Evolutionary conservation across 1,140 invertebrate genomes (phyloP), one percentile per base, ranked within the genome.

Genomic region (Temnothorax curvispinosus): DNA sequence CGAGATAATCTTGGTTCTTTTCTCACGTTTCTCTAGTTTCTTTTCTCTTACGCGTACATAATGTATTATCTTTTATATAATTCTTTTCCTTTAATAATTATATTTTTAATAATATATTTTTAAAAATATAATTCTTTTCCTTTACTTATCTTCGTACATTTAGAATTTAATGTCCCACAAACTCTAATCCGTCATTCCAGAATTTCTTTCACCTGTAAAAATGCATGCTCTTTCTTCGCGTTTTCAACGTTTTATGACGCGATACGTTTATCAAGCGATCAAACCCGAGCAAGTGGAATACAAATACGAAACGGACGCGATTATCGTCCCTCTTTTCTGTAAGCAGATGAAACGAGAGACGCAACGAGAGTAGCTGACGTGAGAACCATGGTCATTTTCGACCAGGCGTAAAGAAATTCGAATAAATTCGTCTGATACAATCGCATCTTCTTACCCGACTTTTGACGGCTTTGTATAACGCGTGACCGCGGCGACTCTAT

Each of bases 271-370:
- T 62, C 75, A 6, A 9, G 27, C 41, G 41, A 77, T 47, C 75
- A 62, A 62, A 8, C 27, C 27, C 27, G 41, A 64, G 18, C 18
- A 35, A 64, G 27, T 65, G 41, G 58, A 78, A 64, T 80, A 44
- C 11, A 44, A 78, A 64, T 80, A 44, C 11, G 56, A 27, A 32
- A 15, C 56, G 32, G 64, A 69, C 44, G 56, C 44, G 88, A 86
- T 81, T 76, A 58, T 88, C 62, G 69, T 71, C 38, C 75, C 58
- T 52, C 15, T 75, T 80, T 50, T 32, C 13, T n/a, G 60, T 85
- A 64, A 85, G 84, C 21, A 52, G 84, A 87, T 86, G 87, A 90
- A 89, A 90, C 77, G 50, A 44, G 88, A 90, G 76, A 89, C 35
- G 77, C 72, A 78, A 89, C 44, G 85, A 80, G 85, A 89, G 52